Percentiles rank a stretch among this genome's conserved stretches.
phyloP scores from a whole-genome alignment of 2,797 vertebrate species.

The Paedocypris micromegethes region DNA sequence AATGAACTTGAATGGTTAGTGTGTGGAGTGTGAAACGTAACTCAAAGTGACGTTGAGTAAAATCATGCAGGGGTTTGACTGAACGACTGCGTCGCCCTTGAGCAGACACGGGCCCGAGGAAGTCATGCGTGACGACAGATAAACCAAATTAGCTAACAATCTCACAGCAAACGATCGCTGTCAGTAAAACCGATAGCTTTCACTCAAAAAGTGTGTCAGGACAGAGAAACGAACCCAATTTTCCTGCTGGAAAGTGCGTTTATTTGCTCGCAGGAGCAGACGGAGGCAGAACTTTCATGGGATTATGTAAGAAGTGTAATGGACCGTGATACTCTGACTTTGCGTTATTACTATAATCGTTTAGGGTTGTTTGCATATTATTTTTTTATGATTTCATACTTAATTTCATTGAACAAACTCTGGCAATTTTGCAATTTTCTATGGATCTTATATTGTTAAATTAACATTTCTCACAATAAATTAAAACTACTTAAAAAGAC shows the following conservation, averaged over 20 bases:
- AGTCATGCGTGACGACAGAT: constrained; percentile 22
- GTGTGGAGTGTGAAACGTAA: constrained; percentile 13
- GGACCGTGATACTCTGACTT: constrained; percentile 11
- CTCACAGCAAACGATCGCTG: constrained; percentile 9
- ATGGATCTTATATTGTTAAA: no score
- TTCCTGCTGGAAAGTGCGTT: constrained; percentile 15
- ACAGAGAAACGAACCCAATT: no score
- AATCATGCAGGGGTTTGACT: constrained; percentile 27
- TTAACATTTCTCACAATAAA: no score
- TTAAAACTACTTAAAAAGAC: no score
- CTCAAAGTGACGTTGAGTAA: constrained; percentile 20
- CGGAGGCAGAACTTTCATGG: constrained; percentile 3
- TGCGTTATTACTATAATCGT: no score
- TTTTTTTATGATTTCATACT: no score
- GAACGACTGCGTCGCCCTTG: constrained; percentile 20
- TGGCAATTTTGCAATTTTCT: no score
- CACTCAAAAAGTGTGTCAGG: not conserved
- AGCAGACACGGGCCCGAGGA: constrained; percentile 4
- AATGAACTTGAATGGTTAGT: constrained; percentile 18
- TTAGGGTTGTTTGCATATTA: no score
- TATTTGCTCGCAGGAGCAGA: constrained; percentile 7
- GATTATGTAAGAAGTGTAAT: constrained; percentile 12
- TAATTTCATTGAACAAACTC: no score
- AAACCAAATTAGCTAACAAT: constrained; percentile 26
- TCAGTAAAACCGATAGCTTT: constrained; percentile 16